These are phyloP conservation scores for Protobothrops flavoviridis DNA, from an alignment of 2,113 vertebrate species.

Conservation along the genomic window DNA sequence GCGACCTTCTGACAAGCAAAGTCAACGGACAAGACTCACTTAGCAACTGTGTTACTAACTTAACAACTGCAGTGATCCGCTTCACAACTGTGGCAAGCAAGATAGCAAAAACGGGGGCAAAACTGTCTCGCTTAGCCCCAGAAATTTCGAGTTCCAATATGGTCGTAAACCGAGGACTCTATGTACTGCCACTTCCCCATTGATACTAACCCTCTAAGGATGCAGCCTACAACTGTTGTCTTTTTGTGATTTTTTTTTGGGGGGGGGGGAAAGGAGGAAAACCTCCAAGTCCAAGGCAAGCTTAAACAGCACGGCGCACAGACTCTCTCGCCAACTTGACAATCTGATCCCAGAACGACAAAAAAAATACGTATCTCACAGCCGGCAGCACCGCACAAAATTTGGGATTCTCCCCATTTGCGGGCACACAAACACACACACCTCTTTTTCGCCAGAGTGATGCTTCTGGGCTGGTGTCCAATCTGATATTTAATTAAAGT, in stretches of 20 bases:
- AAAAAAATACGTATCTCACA: not conserved
- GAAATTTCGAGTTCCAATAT: too few species aligned
- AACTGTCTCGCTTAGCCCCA: too few species aligned
- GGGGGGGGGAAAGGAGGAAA: not conserved
- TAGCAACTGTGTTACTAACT: not conserved
- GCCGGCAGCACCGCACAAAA: not conserved
- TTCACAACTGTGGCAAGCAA: too few species aligned
- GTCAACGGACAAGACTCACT: not conserved
- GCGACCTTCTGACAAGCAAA: not conserved
- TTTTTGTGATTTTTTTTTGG: not conserved
- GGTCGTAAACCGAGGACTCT: too few species aligned
- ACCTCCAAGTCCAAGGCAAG: not conserved
- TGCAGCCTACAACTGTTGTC: not conserved
- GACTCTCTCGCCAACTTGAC: not conserved
- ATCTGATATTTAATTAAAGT: slow-evolving; percentile 61
- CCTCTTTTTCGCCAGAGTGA: slow-evolving; percentile 14
- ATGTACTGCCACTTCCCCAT: not conserved
- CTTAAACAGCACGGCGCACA: not conserved
- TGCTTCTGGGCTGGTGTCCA: slow-evolving; percentile 48
- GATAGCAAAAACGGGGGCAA: too few species aligned
- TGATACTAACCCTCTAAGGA: not conserved
- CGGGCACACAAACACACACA: not conserved
- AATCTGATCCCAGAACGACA: not conserved
- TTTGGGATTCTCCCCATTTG: not conserved
- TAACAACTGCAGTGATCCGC: too few species aligned